Evolutionary conservation across 2,113 vertebrate species (phyloP).

Genomic region (Chaenogobius annularis): DNA sequence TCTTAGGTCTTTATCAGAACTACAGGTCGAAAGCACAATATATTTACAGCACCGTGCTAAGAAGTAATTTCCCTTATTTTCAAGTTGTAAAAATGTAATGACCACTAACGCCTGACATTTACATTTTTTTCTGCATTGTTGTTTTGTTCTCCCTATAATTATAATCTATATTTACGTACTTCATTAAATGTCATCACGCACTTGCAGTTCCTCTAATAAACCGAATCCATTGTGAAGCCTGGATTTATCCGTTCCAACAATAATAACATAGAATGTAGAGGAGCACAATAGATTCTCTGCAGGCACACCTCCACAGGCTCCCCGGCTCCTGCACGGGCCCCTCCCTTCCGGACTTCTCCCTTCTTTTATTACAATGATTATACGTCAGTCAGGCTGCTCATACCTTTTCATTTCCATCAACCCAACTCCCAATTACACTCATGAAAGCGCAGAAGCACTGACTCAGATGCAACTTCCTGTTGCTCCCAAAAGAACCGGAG

Average conservation of each 20-base stretch:
- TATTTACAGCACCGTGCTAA: too few species aligned
- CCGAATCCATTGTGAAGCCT: background rate
- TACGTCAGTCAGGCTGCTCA: conserved; percentile 48
- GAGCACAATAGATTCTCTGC: background rate
- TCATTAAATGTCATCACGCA: background rate
- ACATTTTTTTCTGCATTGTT: background rate
- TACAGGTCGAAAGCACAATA: too few species aligned
- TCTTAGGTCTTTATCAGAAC: too few species aligned
- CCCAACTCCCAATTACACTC: conserved; percentile 59
- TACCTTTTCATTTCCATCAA: conserved; percentile 68
- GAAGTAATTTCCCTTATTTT: too few species aligned
- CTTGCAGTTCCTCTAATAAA: background rate
- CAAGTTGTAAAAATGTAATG: too few species aligned
- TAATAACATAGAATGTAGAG: background rate
- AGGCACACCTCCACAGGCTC: background rate
- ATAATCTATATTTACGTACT: background rate
- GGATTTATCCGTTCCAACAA: background rate
- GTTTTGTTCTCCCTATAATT: background rate
- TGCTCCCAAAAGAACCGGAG: conserved; percentile 32
- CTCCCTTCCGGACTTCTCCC: conserved; percentile 24
- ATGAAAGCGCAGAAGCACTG: conserved; percentile 43
- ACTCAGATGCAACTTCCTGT: conserved; percentile 61
- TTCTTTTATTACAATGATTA: conserved; percentile 61
- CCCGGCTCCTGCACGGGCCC: background rate
- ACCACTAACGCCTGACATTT: too few species aligned